Evolutionary conservation across 2,113 vertebrate genomes (phyloP).

Genomic region (Pygoscelis adeliae): DNA sequence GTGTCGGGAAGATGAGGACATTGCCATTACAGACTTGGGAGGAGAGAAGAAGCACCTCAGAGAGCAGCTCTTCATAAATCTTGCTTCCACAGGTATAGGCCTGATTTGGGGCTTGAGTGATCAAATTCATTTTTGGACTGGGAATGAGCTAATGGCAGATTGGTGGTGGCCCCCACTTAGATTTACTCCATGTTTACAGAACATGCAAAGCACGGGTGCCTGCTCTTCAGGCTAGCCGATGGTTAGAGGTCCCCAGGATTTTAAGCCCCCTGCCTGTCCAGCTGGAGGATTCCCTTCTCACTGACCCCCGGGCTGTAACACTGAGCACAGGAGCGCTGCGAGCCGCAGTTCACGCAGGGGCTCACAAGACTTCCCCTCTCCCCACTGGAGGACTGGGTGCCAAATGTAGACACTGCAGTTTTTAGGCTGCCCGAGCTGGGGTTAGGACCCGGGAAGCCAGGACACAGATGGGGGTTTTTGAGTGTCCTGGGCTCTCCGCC

Average conservation of each 20-base stretch:
- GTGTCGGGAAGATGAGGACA: accelerated
- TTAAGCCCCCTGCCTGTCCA: background rate
- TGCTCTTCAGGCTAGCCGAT: background rate
- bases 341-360: background rate
- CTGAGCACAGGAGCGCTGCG: background rate
- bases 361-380: background rate
- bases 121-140: background rate
- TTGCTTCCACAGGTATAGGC: background rate
- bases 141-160: background rate
- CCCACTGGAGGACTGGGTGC: background rate
- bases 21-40: background rate
- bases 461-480: background rate
- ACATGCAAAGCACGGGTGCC: accelerated
- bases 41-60: background rate
- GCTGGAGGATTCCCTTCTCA: background rate
- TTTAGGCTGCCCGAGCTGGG: background rate
- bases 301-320: background rate
- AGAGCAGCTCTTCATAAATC: background rate
- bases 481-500: background rate
- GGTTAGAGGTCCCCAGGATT: background rate
- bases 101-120: background rate
- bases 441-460: background rate
- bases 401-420: background rate
- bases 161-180: background rate
- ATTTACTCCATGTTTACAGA: background rate